These are phyloP conservation scores for Ennomos erosarius DNA, from an alignment of 2,888 invertebrate genomes.

Conservation along the genomic window DNA sequence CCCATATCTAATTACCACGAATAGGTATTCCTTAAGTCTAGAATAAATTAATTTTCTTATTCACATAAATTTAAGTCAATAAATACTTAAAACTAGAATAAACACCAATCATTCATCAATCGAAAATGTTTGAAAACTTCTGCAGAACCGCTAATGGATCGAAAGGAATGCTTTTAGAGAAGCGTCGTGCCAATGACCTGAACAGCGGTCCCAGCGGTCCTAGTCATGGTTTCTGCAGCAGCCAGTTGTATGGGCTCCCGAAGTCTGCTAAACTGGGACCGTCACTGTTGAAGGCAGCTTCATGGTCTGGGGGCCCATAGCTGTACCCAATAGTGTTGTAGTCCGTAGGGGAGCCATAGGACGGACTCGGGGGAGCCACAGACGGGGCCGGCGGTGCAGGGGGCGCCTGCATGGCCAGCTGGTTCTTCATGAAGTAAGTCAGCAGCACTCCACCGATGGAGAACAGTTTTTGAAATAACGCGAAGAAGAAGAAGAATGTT, in stretches of 20 bases:
- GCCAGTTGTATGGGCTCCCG: conserved; percentile 62
- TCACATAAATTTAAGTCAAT: neutral
- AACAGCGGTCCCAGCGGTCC: conserved; percentile 4
- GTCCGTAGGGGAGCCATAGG: conserved; percentile 67
- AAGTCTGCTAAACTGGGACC: conserved; percentile 60
- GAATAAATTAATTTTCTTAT: neutral
- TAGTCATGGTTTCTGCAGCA: conserved; percentile 59
- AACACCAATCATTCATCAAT: conserved; percentile 16
- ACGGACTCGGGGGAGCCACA: conserved; percentile 31
- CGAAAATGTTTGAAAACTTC: neutral
- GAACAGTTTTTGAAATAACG: conserved; percentile 76
- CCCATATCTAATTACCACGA: too few species aligned
- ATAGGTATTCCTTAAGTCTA: too few species aligned
- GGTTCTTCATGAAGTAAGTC: conserved; percentile 68
- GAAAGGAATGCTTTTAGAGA: neutral
- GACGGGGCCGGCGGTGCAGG: conserved; percentile 34
- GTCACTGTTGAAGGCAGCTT: conserved; percentile 48
- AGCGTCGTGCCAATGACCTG: neutral
- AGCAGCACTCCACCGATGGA: conserved; percentile 65
- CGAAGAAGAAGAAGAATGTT: conserved; percentile 68
- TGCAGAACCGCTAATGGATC: neutral
- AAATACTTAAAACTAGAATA: conserved; percentile 11
- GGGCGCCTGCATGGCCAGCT: conserved; percentile 29
- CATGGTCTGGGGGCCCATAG: conserved; percentile 69
- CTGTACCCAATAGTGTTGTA: conserved; percentile 77